These are phyloP conservation scores for Spicauda simplicius DNA, from an alignment of 2,888 invertebrate species.

Conservation along the genomic window DNA sequence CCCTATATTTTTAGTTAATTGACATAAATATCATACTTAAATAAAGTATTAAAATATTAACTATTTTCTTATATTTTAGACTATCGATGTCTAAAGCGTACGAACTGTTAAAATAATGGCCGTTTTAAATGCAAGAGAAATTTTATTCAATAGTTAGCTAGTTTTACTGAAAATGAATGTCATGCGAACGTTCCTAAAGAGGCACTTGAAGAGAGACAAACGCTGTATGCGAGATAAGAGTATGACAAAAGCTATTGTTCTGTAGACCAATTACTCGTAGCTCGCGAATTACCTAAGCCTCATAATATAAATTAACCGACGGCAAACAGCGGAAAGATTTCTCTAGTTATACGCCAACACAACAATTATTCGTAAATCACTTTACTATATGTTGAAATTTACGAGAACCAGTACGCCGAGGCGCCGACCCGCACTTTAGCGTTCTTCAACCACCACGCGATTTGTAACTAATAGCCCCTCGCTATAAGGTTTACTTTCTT, in stretches of 20 bases:
- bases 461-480: conserved; percentile 61
- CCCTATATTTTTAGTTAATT: not conserved
- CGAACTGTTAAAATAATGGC: no score
- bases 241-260: conserved; percentile 85
- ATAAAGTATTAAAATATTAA: no score
- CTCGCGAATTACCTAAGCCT: conserved; percentile 84
- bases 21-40: not conserved
- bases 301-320: conserved; percentile 84
- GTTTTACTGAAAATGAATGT: conserved; percentile 53
- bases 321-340: conserved; percentile 85
- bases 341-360: conserved; percentile 84
- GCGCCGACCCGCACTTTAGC: conserved; percentile 68
- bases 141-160: conserved; percentile 12
- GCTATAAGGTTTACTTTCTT: conserved; percentile 70
- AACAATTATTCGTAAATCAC: conserved; percentile 86
- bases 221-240: conserved; percentile 78
- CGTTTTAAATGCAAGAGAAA: conserved; percentile 20
- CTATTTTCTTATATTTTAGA: no score
- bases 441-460: conserved; percentile 54
- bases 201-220: conserved; percentile 73
- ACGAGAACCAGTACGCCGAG: conserved; percentile 71
- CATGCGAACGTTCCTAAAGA: conserved; percentile 70
- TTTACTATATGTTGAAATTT: conserved; percentile 86
- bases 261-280: conserved; percentile 82
- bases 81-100: no score